Evolutionary conservation across 2,888 invertebrate genomes (phyloP), one percentile per base, ranked within the genome.

Genomic region (Muschampia plurimacula): DNA sequence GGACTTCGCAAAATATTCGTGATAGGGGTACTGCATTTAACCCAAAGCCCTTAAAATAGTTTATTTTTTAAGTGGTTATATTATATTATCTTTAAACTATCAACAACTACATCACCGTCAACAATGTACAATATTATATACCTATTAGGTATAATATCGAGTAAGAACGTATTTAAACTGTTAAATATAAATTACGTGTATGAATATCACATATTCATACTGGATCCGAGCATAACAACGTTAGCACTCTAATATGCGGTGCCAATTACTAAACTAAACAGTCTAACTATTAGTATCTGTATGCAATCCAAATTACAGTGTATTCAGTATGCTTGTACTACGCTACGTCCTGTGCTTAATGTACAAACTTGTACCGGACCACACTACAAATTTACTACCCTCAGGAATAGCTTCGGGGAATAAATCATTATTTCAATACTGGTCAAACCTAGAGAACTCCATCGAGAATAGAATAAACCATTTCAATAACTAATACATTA

Each of bases 211-310:
- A 52, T 13, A 52, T 7, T 52, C 52, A 52, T 52, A 52, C 55
- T 9, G 22, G 1, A 55, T 55, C 55, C 3, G 22, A 15, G 46
- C 28, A 46, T 28, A 63, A 64, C 22, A 70, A 57, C 57, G 52
- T 36, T 15, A 44, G 46, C 44, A 22, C 44, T 69, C 55, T 55
- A 64, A 65, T 59, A 46, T 65, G 57, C 70, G 57, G 70, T 70
- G 70, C 57, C 69, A 70, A 70, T 70, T 70, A 70, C 64, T 64
- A 70, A 70, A 63, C 69, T 69, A 69, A 70, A 64, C 69, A 70
- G 57, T 57, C 63, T 41, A 28, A 70, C 69, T 52, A 70, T 70
- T 70, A 57, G 69, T 57, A 57, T 69, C 63, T 70, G 64, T 46
- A n/a, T 69, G 63, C 69, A 57, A 32, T 60, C 69, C 69, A 70